Conservation (phyloP, 2,888 invertebrate species). For the Hartigia nigra region DNA sequence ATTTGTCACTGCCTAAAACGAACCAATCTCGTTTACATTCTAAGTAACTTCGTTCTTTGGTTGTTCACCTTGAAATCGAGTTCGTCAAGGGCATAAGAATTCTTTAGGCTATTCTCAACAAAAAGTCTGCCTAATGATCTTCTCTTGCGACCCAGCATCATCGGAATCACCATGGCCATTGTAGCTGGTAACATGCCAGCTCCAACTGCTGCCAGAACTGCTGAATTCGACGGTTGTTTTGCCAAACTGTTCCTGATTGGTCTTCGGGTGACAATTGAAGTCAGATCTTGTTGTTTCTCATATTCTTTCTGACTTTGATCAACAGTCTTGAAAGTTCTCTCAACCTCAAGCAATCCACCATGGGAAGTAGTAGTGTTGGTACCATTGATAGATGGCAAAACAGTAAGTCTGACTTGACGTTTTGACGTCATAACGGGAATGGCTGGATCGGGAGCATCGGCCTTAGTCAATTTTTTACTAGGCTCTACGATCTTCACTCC, state of each 20-base stretch:
- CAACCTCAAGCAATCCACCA: constrained; percentile 80
- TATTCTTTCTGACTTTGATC: constrained; percentile 71
- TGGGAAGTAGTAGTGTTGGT: constrained; percentile 74
- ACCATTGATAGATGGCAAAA: constrained; percentile 76
- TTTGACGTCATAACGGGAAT: constrained; percentile 60
- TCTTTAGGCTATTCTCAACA: constrained; percentile 18
- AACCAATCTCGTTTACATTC: not conserved
- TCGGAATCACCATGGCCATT: constrained; percentile 83
- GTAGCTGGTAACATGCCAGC: constrained; percentile 85
- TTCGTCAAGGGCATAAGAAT: constrained; percentile 10
- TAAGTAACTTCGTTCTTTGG: constrained; percentile 20
- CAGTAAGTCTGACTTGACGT: constrained; percentile 73
- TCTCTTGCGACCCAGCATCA: constrained; percentile 75
- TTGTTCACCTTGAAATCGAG: constrained; percentile 10
- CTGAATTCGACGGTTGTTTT: constrained; percentile 70
- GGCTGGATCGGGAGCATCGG: constrained; percentile 34
- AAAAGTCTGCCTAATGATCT: constrained; percentile 20
- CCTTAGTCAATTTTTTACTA: constrained; percentile 34
- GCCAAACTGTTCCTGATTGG: constrained; percentile 49
- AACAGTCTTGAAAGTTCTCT: constrained; percentile 77
- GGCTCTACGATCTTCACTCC: constrained; percentile 31
- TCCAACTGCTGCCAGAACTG: constrained; percentile 78
- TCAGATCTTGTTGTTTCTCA: constrained; percentile 50
- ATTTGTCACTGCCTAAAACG: not conserved
- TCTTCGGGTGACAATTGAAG: constrained; percentile 43